These are phyloP conservation scores for Noctua pronuba DNA, from an alignment of 2,888 invertebrate species.

Conservation along the genomic window DNA sequence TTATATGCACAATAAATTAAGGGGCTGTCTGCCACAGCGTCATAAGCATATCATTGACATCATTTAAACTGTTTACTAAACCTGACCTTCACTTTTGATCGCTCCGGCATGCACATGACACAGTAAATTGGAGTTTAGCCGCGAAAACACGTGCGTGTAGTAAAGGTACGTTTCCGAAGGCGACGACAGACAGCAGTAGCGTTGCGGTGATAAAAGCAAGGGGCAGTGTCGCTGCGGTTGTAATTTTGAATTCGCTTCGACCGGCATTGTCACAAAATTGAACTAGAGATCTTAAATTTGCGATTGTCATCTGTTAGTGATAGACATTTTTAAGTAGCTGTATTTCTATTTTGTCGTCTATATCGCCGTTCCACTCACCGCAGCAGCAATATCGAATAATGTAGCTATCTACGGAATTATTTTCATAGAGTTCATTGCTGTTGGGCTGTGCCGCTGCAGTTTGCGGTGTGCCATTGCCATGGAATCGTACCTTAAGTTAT, in stretches of 20 bases:
- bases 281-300: background rate
- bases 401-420: no score
- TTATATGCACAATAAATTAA: background rate
- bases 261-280: background rate
- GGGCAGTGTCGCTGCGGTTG: background rate
- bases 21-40: no score
- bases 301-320: background rate
- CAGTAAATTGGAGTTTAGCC: background rate
- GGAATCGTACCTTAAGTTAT: no score
- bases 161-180: background rate
- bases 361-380: no score
- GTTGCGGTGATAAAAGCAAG: background rate
- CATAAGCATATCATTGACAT: conserved; percentile 24
- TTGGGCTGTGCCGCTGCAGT: no score
- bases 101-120: background rate
- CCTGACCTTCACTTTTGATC: conserved; percentile 17
- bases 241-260: background rate
- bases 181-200: background rate
- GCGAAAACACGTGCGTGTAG: conserved; percentile 1
- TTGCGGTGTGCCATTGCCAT: no score
- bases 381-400: background rate
- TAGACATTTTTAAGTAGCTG: background rate
- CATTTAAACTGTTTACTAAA: conserved; percentile 10
- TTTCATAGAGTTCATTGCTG: no score
- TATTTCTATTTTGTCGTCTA: background rate